These are phyloP conservation scores for Alviniconcha marisindica DNA, from an alignment of 1,140 invertebrate genomes.

Conservation along the genomic window DNA sequence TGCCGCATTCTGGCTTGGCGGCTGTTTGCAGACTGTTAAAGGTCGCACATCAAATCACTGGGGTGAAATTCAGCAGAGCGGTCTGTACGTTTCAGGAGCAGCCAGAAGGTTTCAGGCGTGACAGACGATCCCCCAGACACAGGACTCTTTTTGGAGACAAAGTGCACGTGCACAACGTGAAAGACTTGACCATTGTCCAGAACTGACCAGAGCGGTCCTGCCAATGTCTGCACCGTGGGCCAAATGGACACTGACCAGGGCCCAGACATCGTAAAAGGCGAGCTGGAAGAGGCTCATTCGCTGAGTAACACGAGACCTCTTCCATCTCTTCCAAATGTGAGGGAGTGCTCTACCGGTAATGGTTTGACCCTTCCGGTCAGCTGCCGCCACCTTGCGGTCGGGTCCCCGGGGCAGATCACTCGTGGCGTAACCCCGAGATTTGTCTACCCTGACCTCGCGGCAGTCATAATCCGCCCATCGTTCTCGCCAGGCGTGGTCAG, in stretches of 20 bases:
- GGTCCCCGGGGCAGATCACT: constrained; percentile 9
- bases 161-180: background rate
- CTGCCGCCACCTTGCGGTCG: constrained; percentile 18
- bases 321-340: background rate
- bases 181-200: background rate
- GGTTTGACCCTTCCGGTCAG: constrained; percentile 35
- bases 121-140: background rate
- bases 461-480: constrained; percentile 31
- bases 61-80: too few relatives aligned
- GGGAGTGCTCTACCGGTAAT: constrained; percentile 1
- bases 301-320: background rate
- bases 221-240: background rate
- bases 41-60: too few relatives aligned
- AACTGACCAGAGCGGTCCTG: background rate
- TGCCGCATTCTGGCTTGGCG: too few relatives aligned
- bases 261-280: background rate
- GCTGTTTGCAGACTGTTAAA: too few relatives aligned
- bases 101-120: background rate
- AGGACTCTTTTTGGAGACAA: background rate
- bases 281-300: background rate
- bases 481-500: too few relatives aligned
- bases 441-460: constrained; percentile 34
- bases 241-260: background rate
- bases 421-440: constrained; percentile 34
- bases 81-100: too few relatives aligned